These are phyloP conservation scores for Poeciliopsis infans DNA, from an alignment of 2,797 vertebrate species.

Conservation along the genomic window DNA sequence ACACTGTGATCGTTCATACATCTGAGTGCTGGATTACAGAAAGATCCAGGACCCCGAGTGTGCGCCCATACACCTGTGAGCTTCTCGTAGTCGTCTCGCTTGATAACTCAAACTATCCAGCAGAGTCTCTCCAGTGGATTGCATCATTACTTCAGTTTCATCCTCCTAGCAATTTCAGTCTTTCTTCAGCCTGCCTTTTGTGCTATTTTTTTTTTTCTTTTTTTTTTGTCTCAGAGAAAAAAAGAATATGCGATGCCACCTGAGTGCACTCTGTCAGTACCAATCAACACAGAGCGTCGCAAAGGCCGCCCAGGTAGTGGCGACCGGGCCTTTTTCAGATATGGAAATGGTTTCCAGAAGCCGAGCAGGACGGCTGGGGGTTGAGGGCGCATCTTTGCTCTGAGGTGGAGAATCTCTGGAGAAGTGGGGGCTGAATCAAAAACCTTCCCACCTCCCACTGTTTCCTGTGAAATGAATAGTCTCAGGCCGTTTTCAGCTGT, in stretches of 20 bases:
- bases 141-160: slow-evolving; percentile 25
- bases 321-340: slow-evolving; percentile 26
- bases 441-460: slow-evolving; percentile 57
- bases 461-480: slow-evolving; percentile 61
- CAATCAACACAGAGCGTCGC: slow-evolving; percentile 28
- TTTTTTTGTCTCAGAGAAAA: neutral
- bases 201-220: neutral
- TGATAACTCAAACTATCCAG: slow-evolving; percentile 26
- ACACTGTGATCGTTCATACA: neutral
- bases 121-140: slow-evolving; percentile 2
- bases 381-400: slow-evolving; percentile 36
- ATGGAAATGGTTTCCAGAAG: slow-evolving; percentile 60
- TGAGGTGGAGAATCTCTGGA: slow-evolving; percentile 58
- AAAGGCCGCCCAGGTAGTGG: slow-evolving; percentile 13
- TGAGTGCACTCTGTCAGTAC: slow-evolving; percentile 36
- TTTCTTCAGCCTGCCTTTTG: slow-evolving; percentile 1
- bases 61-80: neutral
- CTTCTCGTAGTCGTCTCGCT: slow-evolving; percentile 21
- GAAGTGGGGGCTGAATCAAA: slow-evolving; percentile 41
- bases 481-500: slow-evolving; percentile 38
- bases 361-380: slow-evolving; percentile 25
- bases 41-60: neutral
- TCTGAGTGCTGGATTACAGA: slow-evolving; percentile 1
- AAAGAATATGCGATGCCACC: slow-evolving; percentile 14
- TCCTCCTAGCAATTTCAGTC: slow-evolving; percentile 12